phyloP scores from a whole-genome alignment of 2,113 vertebrate species.

The Notiomystis cincta region DNA sequence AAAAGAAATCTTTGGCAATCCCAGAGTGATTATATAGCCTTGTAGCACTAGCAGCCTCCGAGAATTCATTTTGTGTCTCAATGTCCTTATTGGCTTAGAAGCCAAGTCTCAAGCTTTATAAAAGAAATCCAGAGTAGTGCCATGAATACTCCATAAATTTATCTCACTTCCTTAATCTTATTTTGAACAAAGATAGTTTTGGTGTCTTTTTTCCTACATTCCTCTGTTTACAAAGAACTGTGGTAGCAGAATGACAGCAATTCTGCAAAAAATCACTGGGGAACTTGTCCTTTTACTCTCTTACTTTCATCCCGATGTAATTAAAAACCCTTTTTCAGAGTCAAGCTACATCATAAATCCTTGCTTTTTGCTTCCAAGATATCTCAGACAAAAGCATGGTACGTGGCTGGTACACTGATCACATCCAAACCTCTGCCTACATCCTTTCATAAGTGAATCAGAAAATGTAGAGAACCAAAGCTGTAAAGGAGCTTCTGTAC shows the following conservation, averaged over 20 bases:
- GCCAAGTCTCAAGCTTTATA: neutral
- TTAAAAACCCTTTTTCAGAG: neutral
- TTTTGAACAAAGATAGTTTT: neutral
- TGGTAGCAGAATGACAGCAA: neutral
- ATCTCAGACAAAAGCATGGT: accelerated
- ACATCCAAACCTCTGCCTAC: neutral
- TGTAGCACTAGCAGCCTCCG: neutral
- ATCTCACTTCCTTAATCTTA: constrained; percentile 20
- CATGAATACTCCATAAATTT: constrained; percentile 6
- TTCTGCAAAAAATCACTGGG: neutral
- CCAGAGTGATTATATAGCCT: neutral
- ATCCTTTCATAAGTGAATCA: neutral
- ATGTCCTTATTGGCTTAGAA: neutral
- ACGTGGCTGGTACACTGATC: neutral
- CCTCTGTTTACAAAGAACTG: neutral
- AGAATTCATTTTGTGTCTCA: neutral
- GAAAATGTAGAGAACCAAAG: neutral
- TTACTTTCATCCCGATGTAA: neutral
- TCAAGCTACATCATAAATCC: neutral
- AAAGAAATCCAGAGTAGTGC: neutral
- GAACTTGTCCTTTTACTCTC: neutral
- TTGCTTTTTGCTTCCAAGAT: neutral
- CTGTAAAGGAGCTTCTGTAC: neutral
- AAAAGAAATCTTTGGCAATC: constrained; percentile 1
- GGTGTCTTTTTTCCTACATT: neutral